These are phyloP conservation scores for Terrapene triunguis DNA, from an alignment of 2,113 vertebrate genomes.

Conservation along the genomic window DNA sequence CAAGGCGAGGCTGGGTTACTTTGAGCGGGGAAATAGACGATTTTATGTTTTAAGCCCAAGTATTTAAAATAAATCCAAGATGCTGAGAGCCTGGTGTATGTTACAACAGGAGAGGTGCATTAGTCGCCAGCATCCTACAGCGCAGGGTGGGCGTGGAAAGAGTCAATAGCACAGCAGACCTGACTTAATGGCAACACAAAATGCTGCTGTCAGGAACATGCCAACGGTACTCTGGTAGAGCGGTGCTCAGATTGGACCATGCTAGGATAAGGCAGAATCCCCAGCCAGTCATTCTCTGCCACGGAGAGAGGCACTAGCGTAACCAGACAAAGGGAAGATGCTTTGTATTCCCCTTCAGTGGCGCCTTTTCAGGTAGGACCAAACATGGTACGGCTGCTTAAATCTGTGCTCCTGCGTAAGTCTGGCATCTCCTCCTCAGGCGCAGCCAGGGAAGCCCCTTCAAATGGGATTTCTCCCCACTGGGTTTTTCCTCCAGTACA, in stretches of 20 bases:
- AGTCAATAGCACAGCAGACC: neutral
- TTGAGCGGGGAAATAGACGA: neutral
- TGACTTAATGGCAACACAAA: neutral
- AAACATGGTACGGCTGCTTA: neutral
- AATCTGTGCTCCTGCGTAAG: accelerated
- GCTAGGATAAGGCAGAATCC: accelerated
- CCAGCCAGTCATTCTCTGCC: neutral
- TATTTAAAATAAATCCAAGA: neutral
- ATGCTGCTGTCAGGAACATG: neutral
- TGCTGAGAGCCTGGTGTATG: neutral
- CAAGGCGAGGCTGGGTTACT: neutral
- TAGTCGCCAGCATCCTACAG: neutral
- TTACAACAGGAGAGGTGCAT: accelerated
- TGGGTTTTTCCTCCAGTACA: neutral
- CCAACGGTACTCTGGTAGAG: neutral
- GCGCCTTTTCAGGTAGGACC: neutral
- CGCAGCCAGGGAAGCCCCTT: slow-evolving; percentile 20
- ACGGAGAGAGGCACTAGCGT: neutral
- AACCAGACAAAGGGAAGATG: accelerated
- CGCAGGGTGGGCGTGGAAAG: accelerated
- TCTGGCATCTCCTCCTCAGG: neutral
- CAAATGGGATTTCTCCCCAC: slow-evolving; percentile 56
- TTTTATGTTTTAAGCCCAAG: neutral
- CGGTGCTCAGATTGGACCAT: accelerated
- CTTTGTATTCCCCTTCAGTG: neutral